Conservation (phyloP, 2,113 vertebrate genomes). For the Hydropotes inermis region DNA sequence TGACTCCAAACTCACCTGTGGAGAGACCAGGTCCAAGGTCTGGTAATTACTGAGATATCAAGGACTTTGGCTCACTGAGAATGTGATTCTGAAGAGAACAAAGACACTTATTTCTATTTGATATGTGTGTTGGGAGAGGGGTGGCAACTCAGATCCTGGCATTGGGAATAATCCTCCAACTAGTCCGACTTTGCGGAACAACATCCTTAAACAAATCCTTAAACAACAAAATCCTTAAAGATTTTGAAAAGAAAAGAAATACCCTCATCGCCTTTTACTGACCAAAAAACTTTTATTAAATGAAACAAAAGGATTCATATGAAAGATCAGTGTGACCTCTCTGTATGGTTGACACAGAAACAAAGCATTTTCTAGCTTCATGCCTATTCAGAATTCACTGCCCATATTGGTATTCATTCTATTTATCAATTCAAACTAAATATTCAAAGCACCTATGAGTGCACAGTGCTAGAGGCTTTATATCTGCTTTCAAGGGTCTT, state of each 20-base stretch:
- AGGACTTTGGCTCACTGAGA: not conserved
- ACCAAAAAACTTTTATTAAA: not conserved
- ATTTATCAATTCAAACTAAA: not conserved
- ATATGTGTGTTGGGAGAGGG: accelerated
- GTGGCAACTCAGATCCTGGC: not conserved
- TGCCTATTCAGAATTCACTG: not conserved
- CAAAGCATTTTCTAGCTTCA: not conserved
- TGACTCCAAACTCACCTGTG: not conserved
- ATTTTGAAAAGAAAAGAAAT: slow-evolving; percentile 36
- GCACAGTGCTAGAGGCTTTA: not conserved
- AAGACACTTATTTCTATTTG: not conserved
- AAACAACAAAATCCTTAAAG: too few relatives aligned
- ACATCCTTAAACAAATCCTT: too few relatives aligned
- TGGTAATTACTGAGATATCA: not conserved
- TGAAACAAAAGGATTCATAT: not conserved
- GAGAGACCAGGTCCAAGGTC: not conserved
- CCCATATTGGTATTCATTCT: not conserved
- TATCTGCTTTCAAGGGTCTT: not conserved
- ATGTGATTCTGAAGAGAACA: not conserved
- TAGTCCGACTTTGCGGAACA: not conserved
- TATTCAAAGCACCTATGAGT: not conserved
- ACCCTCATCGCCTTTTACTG: not conserved
- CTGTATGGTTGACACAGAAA: not conserved
- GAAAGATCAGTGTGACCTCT: not conserved
- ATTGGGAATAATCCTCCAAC: not conserved